Evolutionary conservation across 1,140 invertebrate species (phyloP).

Genomic region (Nasonia giraulti): DNA sequence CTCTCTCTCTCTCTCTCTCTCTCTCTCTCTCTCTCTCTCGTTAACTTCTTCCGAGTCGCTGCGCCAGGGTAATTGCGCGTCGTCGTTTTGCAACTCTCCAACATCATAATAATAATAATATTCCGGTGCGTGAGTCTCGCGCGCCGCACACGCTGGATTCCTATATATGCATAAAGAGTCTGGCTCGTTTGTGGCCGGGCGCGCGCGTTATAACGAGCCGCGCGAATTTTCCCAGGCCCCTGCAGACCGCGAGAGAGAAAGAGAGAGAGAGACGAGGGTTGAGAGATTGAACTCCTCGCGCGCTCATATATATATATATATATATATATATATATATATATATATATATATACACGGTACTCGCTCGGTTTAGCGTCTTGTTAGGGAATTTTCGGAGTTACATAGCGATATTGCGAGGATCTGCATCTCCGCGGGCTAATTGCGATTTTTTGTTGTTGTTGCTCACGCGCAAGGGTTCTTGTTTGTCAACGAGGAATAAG

Average conservation of each 20-base stretch:
- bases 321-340: no score
- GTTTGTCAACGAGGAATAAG: no score
- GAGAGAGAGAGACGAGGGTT: slow-evolving; percentile 25
- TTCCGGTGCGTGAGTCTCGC: slow-evolving; percentile 10
- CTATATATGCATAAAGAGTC: slow-evolving; percentile 3
- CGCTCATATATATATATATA: no score
- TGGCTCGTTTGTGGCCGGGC: neutral
- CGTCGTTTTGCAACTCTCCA: slow-evolving; percentile 11
- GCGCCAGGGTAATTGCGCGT: neutral
- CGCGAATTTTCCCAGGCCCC: slow-evolving; percentile 43
- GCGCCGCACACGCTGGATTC: neutral
- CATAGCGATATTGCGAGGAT: neutral
- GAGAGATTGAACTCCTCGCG: slow-evolving; percentile 27
- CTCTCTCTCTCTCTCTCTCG: neutral
- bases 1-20: neutral
- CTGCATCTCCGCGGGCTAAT: neutral
- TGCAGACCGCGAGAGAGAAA: neutral
- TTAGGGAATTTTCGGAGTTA: slow-evolving; percentile 27
- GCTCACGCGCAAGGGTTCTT: no score
- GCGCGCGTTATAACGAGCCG: slow-evolving; percentile 18
- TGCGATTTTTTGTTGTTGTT: neutral
- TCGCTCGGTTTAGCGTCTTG: slow-evolving; percentile 28
- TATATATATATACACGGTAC: neutral
- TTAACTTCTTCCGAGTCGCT: slow-evolving; percentile 9
- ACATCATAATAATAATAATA: slow-evolving; percentile 24